Evolutionary conservation across 1,140 invertebrate species (phyloP), one percentile per base, ranked within the genome.

Genomic region (Aphelenchoides avenae): DNA sequence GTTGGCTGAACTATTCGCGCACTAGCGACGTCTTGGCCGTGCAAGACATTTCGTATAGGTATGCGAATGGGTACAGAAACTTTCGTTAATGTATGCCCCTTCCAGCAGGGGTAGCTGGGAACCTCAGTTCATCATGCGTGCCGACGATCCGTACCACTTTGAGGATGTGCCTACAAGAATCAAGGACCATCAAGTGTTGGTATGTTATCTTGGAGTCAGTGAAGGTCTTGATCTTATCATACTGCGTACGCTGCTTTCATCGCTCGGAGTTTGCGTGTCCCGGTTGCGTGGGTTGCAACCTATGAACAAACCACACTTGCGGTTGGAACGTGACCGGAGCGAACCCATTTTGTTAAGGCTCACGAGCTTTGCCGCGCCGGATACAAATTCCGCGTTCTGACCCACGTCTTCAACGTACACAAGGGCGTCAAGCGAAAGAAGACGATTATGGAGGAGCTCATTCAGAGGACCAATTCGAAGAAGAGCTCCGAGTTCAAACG

Each of bases 371-470:
- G 60, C 41, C 57, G 65, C 13, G 66, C 60, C n/a, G 60, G 57
- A 1, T 62, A 68, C 26, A 9, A 18, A 3, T 68, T 62, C 36
- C 66, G 36, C 9, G 27, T 70, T 13, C 64, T 68, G 6, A 27
- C 66, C 2, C 60, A 62, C 26, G 60, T 62, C 1, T 62, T 62
- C 55, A 62, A 62, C 55, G 24, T 68, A 7, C 60, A 62, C 37
- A 7, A 26, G 5, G 60, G 60, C 11, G 27, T 43, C 7, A 66
- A 68, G 33, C 26, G n/a, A n/a, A 46, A 40, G 15, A 39, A 42
- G 6, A 64, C 64, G n/a, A 20, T 13, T 4, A 13, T 41, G 2
- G 60, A 62, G 13, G 1, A 37, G n/a, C 13, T 62, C 11, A 37
- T 40, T 11, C n/a, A 49, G 20, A 0, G 29, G 3, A 30, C 24